Percentiles rank a stretch among this genome's conserved stretches.
Evolutionary conservation across 2,113 vertebrate species (phyloP).

Genomic region (Beaufortia kweichowensis): DNA sequence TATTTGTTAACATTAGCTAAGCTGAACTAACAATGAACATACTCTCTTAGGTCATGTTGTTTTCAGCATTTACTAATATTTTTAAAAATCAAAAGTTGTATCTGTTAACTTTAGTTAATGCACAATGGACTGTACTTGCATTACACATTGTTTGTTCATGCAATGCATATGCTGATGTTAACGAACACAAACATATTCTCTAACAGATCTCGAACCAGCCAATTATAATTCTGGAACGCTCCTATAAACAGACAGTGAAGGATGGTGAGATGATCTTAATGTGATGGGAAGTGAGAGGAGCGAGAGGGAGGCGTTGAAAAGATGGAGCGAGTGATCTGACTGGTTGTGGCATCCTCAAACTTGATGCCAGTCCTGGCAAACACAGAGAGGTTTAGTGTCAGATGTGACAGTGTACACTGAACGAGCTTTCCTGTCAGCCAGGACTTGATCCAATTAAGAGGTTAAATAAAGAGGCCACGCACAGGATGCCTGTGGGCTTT

Average conservation of each 20-base stretch:
- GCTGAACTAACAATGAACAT: too few relatives aligned
- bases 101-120: too few relatives aligned
- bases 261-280: background rate
- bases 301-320: background rate
- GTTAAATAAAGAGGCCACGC: constrained; percentile 64
- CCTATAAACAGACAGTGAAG: background rate
- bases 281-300: background rate
- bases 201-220: background rate
- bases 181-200: too few relatives aligned
- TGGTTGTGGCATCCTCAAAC: constrained; percentile 28
- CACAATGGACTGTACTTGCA: too few relatives aligned
- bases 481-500: constrained; percentile 48
- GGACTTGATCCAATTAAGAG: constrained; percentile 65
- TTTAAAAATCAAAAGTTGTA: too few relatives aligned
- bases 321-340: constrained; percentile 2
- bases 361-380: constrained; percentile 6
- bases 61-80: too few relatives aligned
- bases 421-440: constrained; percentile 42
- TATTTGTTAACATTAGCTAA: too few relatives aligned
- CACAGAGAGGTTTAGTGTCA: constrained; percentile 32
- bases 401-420: constrained; percentile 51
- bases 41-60: too few relatives aligned
- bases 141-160: too few relatives aligned
- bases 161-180: too few relatives aligned
- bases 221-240: background rate